Conservation (phyloP, 2,797 vertebrate species). For the Rachycentron canadum region DNA sequence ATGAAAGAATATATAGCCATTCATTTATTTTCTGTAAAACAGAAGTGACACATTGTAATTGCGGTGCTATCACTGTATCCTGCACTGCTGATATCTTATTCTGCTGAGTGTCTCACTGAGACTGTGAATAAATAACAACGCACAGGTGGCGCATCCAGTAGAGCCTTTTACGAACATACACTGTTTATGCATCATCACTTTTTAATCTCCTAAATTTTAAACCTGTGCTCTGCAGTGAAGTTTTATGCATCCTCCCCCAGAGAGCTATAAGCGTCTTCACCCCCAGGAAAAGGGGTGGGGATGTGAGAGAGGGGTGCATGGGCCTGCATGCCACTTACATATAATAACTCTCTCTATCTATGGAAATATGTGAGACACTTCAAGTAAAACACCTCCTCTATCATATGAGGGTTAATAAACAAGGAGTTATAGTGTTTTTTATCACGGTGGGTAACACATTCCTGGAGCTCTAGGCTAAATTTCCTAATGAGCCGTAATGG, state of each 20-base stretch:
- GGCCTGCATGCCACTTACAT: slow-evolving; percentile 45
- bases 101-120: slow-evolving; percentile 30
- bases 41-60: slow-evolving; percentile 50
- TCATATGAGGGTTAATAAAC: slow-evolving; percentile 48
- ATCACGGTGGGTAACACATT: background rate
- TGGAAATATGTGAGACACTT: slow-evolving; percentile 54
- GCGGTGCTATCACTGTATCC: slow-evolving; percentile 34
- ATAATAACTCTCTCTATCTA: slow-evolving; percentile 51
- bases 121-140: slow-evolving; percentile 52
- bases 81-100: slow-evolving; percentile 45
- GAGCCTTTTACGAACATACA: slow-evolving; percentile 46
- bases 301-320: background rate
- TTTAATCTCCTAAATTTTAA: slow-evolving; percentile 55
- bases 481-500: slow-evolving; percentile 39
- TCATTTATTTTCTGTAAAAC: slow-evolving; percentile 63
- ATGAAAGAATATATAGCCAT: background rate
- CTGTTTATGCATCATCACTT: slow-evolving; percentile 69
- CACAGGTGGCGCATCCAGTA: slow-evolving; percentile 42
- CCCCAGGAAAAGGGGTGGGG: background rate
- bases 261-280: slow-evolving; percentile 47
- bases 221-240: slow-evolving; percentile 41
- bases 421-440: slow-evolving; percentile 42
- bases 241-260: slow-evolving; percentile 49
- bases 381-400: slow-evolving; percentile 43
- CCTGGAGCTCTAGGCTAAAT: slow-evolving; percentile 20